A percentile compares a stretch with the other conserved stretches of the same genome.
phyloP scores from a whole-genome alignment of 2,113 vertebrate species.

The Gavia stellata region DNA sequence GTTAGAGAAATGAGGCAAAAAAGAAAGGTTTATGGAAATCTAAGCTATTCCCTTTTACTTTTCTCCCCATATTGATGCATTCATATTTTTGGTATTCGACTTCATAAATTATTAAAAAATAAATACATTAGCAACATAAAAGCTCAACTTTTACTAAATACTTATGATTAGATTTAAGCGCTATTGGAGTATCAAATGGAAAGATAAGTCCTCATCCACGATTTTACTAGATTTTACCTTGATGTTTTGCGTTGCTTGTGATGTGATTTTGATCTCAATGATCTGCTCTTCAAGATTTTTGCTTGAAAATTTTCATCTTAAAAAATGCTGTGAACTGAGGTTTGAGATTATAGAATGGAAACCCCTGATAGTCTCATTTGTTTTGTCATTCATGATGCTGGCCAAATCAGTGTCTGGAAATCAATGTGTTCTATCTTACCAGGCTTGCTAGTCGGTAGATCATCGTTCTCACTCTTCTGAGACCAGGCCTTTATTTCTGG shows the following conservation, averaged over 20 bases:
- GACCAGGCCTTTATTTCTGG: background rate
- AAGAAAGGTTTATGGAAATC: background rate
- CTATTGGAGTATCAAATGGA: background rate
- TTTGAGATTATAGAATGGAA: background rate
- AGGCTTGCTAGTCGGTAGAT: background rate
- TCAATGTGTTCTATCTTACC: background rate
- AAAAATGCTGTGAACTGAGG: background rate
- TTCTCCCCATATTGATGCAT: background rate
- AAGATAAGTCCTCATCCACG: background rate
- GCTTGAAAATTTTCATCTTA: background rate
- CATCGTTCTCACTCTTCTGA: background rate
- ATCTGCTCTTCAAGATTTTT: background rate
- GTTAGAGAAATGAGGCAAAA: background rate
- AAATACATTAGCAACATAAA: background rate
- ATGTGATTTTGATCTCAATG: background rate
- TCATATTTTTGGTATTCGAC: background rate
- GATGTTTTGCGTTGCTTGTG: background rate
- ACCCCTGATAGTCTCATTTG: background rate
- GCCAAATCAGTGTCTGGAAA: background rate
- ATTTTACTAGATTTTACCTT: background rate
- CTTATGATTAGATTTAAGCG: background rate
- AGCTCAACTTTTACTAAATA: background rate
- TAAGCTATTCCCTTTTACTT: background rate
- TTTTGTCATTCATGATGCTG: background rate
- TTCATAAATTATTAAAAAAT: background rate